Conservation (phyloP, 2,888 invertebrate genomes). For the Trypoxylon attenuatum region DNA sequence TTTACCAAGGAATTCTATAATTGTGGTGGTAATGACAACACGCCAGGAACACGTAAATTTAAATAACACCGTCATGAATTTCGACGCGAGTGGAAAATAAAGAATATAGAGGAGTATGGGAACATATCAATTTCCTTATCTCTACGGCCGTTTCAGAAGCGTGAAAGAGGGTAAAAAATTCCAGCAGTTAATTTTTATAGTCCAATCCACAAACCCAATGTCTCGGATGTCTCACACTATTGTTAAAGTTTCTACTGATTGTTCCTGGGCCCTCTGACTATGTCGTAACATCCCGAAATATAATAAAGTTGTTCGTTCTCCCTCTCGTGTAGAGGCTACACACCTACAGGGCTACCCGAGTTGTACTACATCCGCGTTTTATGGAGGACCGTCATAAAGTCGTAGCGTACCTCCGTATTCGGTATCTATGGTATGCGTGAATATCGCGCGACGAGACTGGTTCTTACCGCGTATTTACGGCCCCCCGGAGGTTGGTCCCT, state of each 20-base stretch:
- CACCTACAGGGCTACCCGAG: slow-evolving; percentile 39
- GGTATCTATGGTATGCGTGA: slow-evolving; percentile 63
- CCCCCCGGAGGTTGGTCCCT: slow-evolving; percentile 21
- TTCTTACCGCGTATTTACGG: slow-evolving; percentile 46
- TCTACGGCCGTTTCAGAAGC: too few relatives aligned
- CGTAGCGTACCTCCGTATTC: slow-evolving; percentile 58
- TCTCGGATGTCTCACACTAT: too few relatives aligned
- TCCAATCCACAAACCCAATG: too few relatives aligned
- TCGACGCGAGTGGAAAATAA: too few relatives aligned
- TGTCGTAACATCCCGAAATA: slow-evolving; percentile 46
- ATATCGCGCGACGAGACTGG: slow-evolving; percentile 56
- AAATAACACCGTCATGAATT: too few relatives aligned
- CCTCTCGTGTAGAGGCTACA: slow-evolving; percentile 36
- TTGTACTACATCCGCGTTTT: slow-evolving; percentile 55
- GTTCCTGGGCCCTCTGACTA: slow-evolving; percentile 11
- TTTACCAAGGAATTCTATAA: slow-evolving; percentile 40
- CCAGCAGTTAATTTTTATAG: too few relatives aligned
- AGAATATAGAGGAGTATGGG: too few relatives aligned
- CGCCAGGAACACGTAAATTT: neutral
- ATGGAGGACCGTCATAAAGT: slow-evolving; percentile 63
- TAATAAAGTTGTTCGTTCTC: slow-evolving; percentile 54
- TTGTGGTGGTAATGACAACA: slow-evolving; percentile 26
- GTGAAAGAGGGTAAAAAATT: too few relatives aligned
- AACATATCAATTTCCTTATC: too few relatives aligned
- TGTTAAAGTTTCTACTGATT: too few relatives aligned